Conservation (phyloP, 2,797 vertebrate species). For the Pteronotus mesoamericanus region DNA sequence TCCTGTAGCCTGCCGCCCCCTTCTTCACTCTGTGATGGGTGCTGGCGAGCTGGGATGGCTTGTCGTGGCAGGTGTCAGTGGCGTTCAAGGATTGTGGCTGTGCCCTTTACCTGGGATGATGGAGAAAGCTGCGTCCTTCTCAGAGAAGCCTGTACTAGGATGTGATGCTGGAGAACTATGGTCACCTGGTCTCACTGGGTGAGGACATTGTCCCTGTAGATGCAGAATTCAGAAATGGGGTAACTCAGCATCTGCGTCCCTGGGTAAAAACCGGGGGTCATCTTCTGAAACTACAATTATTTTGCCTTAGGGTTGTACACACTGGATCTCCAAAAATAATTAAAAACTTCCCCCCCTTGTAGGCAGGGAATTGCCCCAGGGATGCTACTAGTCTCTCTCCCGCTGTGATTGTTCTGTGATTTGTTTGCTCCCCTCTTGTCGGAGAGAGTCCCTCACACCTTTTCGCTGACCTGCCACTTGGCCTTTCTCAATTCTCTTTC, state of each 20-base stretch:
- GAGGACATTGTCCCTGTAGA: background rate
- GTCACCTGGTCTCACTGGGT: slow-evolving; percentile 69
- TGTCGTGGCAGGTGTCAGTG: slow-evolving; percentile 59
- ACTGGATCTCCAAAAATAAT: background rate
- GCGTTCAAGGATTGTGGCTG: slow-evolving; percentile 62
- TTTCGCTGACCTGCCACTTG: background rate
- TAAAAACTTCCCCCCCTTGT: background rate
- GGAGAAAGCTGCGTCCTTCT: slow-evolving; percentile 58
- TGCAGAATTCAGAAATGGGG: background rate
- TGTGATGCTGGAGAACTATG: slow-evolving; percentile 76
- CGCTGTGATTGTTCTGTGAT: background rate
- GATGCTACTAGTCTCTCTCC: background rate
- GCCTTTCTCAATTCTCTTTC: background rate
- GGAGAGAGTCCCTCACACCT: background rate
- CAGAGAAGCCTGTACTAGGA: slow-evolving; percentile 71
- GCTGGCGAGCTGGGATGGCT: background rate
- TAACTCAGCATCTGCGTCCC: background rate
- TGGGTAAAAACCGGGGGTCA: background rate
- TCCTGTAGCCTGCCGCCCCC: background rate
- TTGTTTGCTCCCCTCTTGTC: background rate
- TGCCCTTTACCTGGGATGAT: slow-evolving; percentile 72
- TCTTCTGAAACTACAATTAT: background rate
- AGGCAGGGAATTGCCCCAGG: background rate
- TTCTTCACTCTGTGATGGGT: background rate
- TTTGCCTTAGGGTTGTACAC: background rate